These are phyloP conservation scores for Murina feae DNA, from an alignment of 2,113 vertebrate species.

Conservation along the genomic window DNA sequence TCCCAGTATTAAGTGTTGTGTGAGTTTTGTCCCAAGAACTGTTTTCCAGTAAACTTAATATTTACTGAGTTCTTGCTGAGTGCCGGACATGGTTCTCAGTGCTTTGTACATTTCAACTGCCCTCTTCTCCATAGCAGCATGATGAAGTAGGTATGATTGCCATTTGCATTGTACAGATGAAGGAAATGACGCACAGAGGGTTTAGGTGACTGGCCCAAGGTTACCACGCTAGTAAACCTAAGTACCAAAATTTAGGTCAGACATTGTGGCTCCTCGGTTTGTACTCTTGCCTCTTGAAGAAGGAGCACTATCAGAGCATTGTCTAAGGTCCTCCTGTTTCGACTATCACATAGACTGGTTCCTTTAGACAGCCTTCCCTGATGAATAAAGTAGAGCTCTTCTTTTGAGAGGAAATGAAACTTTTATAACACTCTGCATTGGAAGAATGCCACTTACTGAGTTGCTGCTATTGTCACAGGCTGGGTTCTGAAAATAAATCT, in stretches of 20 bases:
- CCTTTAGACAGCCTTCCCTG: not conserved
- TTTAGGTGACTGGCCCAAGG: not conserved
- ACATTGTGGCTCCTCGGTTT: not conserved
- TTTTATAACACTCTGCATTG: not conserved
- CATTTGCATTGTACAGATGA: not conserved
- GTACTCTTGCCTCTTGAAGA: not conserved
- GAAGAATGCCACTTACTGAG: not conserved
- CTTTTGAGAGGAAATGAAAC: not conserved
- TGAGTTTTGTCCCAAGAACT: not conserved
- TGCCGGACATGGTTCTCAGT: not conserved
- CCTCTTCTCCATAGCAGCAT: not conserved
- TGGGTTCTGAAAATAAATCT: constrained; percentile 6
- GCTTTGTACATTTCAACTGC: not conserved
- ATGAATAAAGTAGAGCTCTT: not conserved
- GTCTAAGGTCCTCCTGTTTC: not conserved
- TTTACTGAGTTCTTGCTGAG: not conserved
- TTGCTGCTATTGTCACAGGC: not conserved
- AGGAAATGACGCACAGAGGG: not conserved
- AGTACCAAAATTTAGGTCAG: not conserved
- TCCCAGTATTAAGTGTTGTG: not conserved
- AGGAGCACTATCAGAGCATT: not conserved
- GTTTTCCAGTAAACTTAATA: not conserved
- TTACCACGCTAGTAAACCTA: not conserved
- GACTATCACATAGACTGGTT: not conserved
- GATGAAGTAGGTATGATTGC: not conserved